Base-by-base conservation (phyloP, 53 echinoderm and acorn worm genomes). In the Echinometra lucunter region DNA sequence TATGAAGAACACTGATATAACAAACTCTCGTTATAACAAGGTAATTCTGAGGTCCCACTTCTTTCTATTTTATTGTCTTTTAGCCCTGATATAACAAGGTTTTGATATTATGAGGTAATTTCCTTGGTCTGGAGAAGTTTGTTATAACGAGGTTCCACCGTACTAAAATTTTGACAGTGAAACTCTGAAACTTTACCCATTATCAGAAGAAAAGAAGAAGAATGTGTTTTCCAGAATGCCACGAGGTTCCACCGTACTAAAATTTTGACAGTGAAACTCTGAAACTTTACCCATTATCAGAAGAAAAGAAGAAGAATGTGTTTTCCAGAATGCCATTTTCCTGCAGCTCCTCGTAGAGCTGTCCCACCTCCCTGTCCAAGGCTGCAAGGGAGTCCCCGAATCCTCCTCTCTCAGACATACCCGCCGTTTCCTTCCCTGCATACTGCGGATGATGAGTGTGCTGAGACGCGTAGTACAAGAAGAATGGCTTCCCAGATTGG, bases 391-490 rank as follows among this genome's bases (percentile, higher is more conserved):
- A 95, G 91, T 98, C 98, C 9, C 98, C 98, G 91, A 96, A 98
- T 2, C 63, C 89, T 16, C 98, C 97, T 66, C 98, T 96, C 4
- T 44, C 28, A 3, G 97, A 96, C 53, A 91, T 92, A 78, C 95
- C 97, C 25, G 97, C 56, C 56, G 97, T 97, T 38, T 80, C 45
- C 85, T 96, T 95, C 37, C 96, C 95, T n/a, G 98, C 97, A 91
- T 96, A 98, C 95, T 97, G 96, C 23, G 96, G 97, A 45, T 95
- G 94, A 90, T 97, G 98, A 3, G 97, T 96, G 80, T 98, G 98
- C 37, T 98, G 98, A 40, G 96, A 98, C 6, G 98, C 95, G 18
- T 94, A 96, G 72, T 98, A 98, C 38, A 98, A 90, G 81, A 98
- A 96, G 93, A 98, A 98, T 15, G 98, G 98, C 37, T 10, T 89